These are phyloP conservation scores for Hemibagrus guttatus DNA, from an alignment of 2,797 vertebrate genomes.

Conservation along the genomic window DNA sequence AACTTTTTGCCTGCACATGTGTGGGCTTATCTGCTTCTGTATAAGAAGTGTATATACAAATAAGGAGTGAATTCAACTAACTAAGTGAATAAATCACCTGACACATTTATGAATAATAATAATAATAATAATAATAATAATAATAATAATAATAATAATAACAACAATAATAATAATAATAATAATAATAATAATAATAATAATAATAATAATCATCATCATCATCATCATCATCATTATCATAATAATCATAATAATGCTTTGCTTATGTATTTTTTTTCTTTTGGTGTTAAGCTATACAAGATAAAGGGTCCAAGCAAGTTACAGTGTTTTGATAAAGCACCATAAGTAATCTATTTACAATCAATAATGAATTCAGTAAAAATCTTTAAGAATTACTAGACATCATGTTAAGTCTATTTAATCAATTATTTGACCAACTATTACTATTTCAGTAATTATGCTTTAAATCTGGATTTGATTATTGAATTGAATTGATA, in stretches of 20 bases:
- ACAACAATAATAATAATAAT: too few species aligned
- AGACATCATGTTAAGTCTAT: not conserved
- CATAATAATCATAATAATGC: too few species aligned
- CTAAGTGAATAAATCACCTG: not conserved
- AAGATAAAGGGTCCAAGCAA: not conserved
- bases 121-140: not conserved
- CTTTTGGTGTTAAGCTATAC: not conserved
- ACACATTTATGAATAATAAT: not conserved
- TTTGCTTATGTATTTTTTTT: not conserved
- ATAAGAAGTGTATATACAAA: too few species aligned
- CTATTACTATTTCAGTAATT: not conserved
- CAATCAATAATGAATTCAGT: not conserved
- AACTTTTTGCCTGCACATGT: not conserved
- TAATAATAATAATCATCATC: too few species aligned
- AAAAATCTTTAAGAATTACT: not conserved
- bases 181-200: too few species aligned
- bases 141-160: not conserved
- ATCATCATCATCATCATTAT: too few species aligned
- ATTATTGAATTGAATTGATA: too few species aligned
- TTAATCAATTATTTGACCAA: not conserved
- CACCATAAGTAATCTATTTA: not conserved
- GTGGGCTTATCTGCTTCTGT: not conserved
- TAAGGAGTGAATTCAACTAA: not conserved
- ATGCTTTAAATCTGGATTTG: not conserved
- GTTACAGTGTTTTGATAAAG: not conserved